Evolutionary conservation across 2,888 invertebrate genomes (phyloP).

Genomic region (Dioctria rufipes): DNA sequence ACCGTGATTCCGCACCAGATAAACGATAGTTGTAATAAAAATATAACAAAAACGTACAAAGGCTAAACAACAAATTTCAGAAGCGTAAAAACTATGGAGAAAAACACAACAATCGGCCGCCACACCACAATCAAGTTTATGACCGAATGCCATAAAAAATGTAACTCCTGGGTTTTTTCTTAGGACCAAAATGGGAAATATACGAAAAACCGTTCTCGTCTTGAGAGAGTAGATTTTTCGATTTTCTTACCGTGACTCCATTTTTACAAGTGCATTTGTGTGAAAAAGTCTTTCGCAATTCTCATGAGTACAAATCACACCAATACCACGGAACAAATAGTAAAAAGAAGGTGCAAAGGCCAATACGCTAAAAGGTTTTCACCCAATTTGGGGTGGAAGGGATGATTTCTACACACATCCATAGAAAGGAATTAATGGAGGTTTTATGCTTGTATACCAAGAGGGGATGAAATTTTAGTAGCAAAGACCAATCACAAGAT

Average conservation of each 20-base stretch:
- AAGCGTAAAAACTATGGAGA: constrained; percentile 42
- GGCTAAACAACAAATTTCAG: constrained; percentile 33
- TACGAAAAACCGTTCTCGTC: constrained; percentile 34
- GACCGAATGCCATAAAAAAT: constrained; percentile 72
- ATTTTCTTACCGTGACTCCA: constrained; percentile 32
- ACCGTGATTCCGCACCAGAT: constrained; percentile 17
- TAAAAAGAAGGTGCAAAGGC: constrained; percentile 37
- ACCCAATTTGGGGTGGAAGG: constrained; percentile 48
- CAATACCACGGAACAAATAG: not conserved
- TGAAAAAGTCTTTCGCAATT: not conserved
- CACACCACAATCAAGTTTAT: constrained; percentile 69
- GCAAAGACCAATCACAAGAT: constrained; percentile 56
- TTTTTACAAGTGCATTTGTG: not conserved
- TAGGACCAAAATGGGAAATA: constrained; percentile 50
- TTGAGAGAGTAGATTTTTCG: constrained; percentile 30
- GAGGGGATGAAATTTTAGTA: constrained; percentile 57
- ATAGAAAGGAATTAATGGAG: constrained; percentile 9
- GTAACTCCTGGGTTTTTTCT: constrained; percentile 66
- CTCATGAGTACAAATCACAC: not conserved
- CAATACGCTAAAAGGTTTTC: constrained; percentile 49
- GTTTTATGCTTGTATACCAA: constrained; percentile 48
- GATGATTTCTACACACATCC: constrained; percentile 29
- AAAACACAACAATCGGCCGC: constrained; percentile 59
- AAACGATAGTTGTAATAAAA: constrained; percentile 42
- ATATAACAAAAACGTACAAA: constrained; percentile 17